Percentiles rank a stretch among this genome's conserved stretches.
Conservation (phyloP, 2,113 vertebrate genomes). For the Megalops atlanticus region DNA sequence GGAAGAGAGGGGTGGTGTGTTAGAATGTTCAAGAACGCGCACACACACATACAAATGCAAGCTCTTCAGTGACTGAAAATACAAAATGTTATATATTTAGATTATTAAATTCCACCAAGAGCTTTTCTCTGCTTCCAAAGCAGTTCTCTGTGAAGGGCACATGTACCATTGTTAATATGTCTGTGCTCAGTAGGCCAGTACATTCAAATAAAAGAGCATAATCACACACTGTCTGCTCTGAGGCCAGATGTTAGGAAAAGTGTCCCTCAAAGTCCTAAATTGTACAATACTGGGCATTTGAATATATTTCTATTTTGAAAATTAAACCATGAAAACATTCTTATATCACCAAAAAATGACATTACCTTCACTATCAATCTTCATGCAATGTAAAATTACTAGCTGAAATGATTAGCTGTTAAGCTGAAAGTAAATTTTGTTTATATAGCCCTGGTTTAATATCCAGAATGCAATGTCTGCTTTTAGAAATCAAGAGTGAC, state of each 20-base stretch:
- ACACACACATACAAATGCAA: neutral
- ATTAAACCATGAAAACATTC: neutral
- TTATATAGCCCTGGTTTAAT: neutral
- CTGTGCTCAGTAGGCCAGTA: neutral
- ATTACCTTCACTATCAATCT: neutral
- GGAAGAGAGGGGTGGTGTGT: neutral
- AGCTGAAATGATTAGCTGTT: neutral
- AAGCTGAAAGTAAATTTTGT: neutral
- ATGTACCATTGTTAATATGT: neutral
- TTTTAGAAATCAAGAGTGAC: neutral
- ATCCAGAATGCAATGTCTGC: neutral
- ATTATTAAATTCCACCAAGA: conserved; percentile 26
- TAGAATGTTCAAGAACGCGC: neutral
- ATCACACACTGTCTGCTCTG: neutral
- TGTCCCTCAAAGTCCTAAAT: neutral
- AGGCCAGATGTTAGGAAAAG: neutral
- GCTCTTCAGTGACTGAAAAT: neutral
- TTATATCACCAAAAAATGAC: neutral
- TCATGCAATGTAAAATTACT: neutral
- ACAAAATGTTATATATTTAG: conserved; percentile 8
- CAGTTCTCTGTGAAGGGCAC: neutral
- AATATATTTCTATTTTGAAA: neutral
- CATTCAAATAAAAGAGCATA: neutral
- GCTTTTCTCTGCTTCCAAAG: neutral
- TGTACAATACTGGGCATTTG: neutral